Base-by-base conservation (phyloP, 2,797 vertebrate species). In the Sebastes wilsoni region DNA sequence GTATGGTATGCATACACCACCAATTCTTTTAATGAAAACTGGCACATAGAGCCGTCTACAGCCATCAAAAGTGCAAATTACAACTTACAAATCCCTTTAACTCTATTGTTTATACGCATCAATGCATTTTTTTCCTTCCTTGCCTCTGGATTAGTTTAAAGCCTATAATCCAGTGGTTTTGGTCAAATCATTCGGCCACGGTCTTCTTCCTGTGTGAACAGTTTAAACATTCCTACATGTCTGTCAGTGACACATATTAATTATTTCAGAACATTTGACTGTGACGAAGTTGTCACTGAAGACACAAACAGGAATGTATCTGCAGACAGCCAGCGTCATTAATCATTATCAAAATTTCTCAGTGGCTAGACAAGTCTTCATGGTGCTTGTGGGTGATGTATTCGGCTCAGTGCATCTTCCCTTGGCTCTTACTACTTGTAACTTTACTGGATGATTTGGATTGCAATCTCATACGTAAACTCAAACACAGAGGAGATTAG, bases 371-470 rank as follows among this genome's bases (percentile, higher is more conserved):
- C 32, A 5, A 18, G 27, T 76, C 20, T 67, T 73, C 9, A 10
- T 69, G 66, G n/a, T 38, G 32, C 32, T 38, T 38, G 6, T 62
- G 22, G 8, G 14, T 60, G 20, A 52, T 10, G 13, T 23, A 5
- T 59, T 74, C 32, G 67, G 56, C 68, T 65, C 65, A 54, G 30
- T 62, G 28, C 18, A 4, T 72, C 8, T 11, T 74, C 20, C 10
- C 59, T 55, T 6, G 5, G 61, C 61, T 67, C 66, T 60, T 18
- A 60, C 58, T 32, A 42, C 38, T 42, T 7, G 38, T 42, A 7
- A 66, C 59, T 20, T 23, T 54, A 73, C 27, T 71, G 65, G 78
- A 79, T 81, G 76, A 84, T 72, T 64, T 27, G 13, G 34, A 79
- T 59, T 82, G 66, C 0, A 66, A 72, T 79, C 36, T 60, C 14